These are phyloP conservation scores for Drosophila bocqueti DNA, from an alignment of 1,140 invertebrate species.

Conservation along the genomic window DNA sequence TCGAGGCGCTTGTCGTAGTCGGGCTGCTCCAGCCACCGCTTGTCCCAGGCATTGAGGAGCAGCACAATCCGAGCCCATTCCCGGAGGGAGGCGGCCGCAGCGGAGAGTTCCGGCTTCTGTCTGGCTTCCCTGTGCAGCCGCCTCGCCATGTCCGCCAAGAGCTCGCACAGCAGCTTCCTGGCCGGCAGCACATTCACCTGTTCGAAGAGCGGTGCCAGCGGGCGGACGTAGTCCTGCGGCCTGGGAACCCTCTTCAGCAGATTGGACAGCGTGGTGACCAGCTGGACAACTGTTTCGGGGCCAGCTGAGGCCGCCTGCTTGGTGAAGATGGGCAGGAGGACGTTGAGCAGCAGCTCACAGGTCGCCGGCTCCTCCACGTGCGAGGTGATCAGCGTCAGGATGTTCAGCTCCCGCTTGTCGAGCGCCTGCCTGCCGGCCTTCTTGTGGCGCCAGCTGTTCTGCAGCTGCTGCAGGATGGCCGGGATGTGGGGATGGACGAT, in stretches of 20 bases:
- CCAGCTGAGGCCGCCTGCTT: conserved; percentile 86
- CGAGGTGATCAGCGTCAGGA: conserved; percentile 92
- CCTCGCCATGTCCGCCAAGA: conserved; percentile 87
- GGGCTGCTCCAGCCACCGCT: conserved; percentile 95
- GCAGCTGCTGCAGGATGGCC: conserved; percentile 90
- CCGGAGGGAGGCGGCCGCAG: conserved; percentile 42
- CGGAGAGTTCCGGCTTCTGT: conserved; percentile 2
- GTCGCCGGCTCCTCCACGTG: conserved; percentile 88
- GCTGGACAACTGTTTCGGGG: conserved; percentile 87
- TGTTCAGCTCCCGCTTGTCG: conserved; percentile 90
- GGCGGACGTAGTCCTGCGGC: conserved; percentile 88
- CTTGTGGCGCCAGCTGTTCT: conserved; percentile 86
- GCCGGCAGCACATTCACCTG: conserved; percentile 87
- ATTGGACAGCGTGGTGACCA: conserved; percentile 90
- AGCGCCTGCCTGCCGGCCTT: conserved; percentile 76
- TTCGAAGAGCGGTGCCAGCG: conserved; percentile 89
- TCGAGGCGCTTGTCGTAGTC: conserved; percentile 93
- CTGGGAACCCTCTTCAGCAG: conserved; percentile 89
- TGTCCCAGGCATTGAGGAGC: conserved; percentile 94
- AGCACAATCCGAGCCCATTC: conserved; percentile 86
- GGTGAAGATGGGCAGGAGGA: conserved; percentile 91
- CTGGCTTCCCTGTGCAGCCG: conserved; percentile 72
- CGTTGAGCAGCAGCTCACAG: conserved; percentile 89
- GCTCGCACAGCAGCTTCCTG: conserved; percentile 88
- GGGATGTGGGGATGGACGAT: conserved; percentile 89